Percentiles rank a stretch among this genome's conserved stretches.
phyloP scores from a whole-genome alignment of 30 jellyfish, hydroid and myxozoan genomes.

The Catostylus mosaicus region DNA sequence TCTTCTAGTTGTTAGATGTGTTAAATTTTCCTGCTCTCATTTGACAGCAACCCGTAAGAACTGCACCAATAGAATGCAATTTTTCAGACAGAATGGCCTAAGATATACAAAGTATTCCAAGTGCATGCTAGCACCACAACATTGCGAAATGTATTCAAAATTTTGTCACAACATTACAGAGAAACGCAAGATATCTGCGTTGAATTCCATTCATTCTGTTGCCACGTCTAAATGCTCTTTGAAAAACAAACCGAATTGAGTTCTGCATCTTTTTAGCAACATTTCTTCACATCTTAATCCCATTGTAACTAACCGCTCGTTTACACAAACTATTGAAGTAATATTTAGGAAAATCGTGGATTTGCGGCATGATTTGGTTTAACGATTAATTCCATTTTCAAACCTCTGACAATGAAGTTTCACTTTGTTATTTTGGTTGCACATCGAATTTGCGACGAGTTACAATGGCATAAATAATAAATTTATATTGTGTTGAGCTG shows the following conservation, averaged over 20 bases:
- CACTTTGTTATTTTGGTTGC: background rate
- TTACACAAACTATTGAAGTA: conserved; percentile 6
- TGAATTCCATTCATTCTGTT: background rate
- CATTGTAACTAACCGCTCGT: background rate
- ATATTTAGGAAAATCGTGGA: conserved; percentile 16
- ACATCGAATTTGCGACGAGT: background rate
- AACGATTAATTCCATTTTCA: conserved; percentile 14
- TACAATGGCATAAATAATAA: no score
- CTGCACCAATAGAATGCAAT: no score
- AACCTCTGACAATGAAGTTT: conserved; percentile 19
- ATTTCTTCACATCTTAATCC: background rate
- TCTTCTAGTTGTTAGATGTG: no score
- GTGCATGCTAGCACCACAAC: no score
- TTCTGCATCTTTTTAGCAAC: background rate
- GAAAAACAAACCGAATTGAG: background rate
- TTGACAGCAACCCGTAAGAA: no score
- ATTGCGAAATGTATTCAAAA: no score
- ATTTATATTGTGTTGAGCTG: no score
- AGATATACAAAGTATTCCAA: no score
- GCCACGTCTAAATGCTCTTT: background rate
- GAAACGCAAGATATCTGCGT: background rate
- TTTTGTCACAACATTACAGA: no score
- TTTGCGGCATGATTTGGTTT: conserved; percentile 27
- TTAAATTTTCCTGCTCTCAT: no score
- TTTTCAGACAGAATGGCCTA: no score